These are phyloP conservation scores for Morone saxatilis DNA, from an alignment of 2,113 vertebrate genomes.

Conservation along the genomic window DNA sequence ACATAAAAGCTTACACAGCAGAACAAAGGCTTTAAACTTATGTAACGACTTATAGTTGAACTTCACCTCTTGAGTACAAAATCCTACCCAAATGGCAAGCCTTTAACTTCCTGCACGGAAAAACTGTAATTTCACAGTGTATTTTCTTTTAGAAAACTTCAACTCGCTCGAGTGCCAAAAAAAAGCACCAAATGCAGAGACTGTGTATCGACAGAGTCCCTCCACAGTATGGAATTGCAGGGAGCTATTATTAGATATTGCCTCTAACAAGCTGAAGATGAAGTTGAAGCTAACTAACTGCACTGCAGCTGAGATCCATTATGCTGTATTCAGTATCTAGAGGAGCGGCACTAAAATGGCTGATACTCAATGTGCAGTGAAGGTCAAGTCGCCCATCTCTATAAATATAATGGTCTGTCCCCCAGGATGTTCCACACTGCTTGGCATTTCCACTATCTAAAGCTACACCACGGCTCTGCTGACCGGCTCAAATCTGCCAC, in stretches of 20 bases:
- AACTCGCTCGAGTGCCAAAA: not conserved
- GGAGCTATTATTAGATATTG: constrained; percentile 74
- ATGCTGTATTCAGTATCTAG: constrained; percentile 71
- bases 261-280: constrained; percentile 70
- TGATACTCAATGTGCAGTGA: constrained; percentile 80
- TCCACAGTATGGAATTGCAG: constrained; percentile 75
- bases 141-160: constrained; percentile 30
- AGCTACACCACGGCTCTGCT: constrained; percentile 56
- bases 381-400: constrained; percentile 80
- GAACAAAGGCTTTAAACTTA: constrained; percentile 54
- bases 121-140: constrained; percentile 57
- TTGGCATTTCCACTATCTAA: constrained; percentile 73
- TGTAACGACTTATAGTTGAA: constrained; percentile 36
- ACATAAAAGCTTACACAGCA: constrained; percentile 47
- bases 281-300: constrained; percentile 75
- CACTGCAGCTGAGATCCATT: constrained; percentile 76
- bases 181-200: constrained; percentile 35
- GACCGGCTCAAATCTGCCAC: constrained; percentile 67
- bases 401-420: constrained; percentile 82
- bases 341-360: constrained; percentile 79
- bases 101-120: constrained; percentile 25
- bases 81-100: constrained; percentile 4
- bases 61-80: constrained; percentile 26
- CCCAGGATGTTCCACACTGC: constrained; percentile 76
- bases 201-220: constrained; percentile 48